Evolutionary conservation across 2,888 invertebrate genomes (phyloP).

Genomic region (Gandaritis pyraliata): DNA sequence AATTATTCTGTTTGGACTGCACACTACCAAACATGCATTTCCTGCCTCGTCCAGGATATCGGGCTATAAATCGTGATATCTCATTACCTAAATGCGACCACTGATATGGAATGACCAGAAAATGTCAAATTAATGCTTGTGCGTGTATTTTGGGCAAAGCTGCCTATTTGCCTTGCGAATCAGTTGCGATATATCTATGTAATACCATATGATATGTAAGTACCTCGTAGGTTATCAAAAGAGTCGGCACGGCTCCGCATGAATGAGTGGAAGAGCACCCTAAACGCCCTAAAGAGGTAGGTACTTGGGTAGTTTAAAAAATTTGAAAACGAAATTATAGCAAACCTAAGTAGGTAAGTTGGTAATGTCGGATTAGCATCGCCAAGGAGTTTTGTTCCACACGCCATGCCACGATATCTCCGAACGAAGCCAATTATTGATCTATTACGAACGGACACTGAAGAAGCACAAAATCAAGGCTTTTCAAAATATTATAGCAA

Average conservation of each 20-base stretch:
- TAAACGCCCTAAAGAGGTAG: too few relatives aligned
- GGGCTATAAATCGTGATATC: conserved; percentile 23
- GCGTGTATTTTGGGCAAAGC: background rate
- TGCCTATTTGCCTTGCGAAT: too few relatives aligned
- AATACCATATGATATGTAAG: too few relatives aligned
- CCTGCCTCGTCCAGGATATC: conserved; percentile 24
- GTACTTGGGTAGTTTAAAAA: conserved; percentile 1
- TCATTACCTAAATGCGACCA: conserved; percentile 27
- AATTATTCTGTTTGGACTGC: conserved; percentile 1
- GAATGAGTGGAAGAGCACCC: too few relatives aligned
- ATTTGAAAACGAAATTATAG: conserved; percentile 13
- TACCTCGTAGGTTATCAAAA: too few relatives aligned
- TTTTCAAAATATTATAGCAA: background rate
- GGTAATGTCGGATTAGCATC: conserved; percentile 22
- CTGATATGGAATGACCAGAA: conserved; percentile 14
- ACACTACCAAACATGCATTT: conserved; percentile 16
- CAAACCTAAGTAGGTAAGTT: conserved; percentile 16
- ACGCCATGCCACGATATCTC: conserved; percentile 32
- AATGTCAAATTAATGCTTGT: background rate
- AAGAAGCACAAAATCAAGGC: conserved; percentile 1
- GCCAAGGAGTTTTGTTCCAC: conserved; percentile 7
- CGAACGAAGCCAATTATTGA: conserved; percentile 23
- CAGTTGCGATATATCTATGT: too few relatives aligned
- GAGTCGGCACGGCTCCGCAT: too few relatives aligned
- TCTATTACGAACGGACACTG: conserved; percentile 4